Evolutionary conservation across 2,113 vertebrate species (phyloP).

Genomic region (Austrofundulus limnaeus): DNA sequence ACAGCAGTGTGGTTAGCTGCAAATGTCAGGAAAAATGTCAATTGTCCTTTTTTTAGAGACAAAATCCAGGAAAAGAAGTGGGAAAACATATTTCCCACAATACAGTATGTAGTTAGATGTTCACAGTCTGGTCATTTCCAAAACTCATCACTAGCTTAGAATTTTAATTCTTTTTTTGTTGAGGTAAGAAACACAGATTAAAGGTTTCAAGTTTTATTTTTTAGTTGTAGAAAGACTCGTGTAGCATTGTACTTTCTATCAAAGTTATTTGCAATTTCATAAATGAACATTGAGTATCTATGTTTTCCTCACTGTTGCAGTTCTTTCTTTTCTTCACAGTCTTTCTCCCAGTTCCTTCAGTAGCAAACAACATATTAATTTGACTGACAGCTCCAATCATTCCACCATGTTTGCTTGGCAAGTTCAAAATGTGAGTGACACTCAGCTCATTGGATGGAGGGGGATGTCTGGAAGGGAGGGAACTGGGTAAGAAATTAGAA

Average conservation of each 20-base stretch:
- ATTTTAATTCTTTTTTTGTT: too few species aligned
- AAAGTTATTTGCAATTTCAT: constrained; percentile 51
- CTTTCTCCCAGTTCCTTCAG: constrained; percentile 31
- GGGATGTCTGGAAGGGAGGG: constrained; percentile 39
- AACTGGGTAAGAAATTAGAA: constrained; percentile 65
- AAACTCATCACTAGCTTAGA: too few species aligned
- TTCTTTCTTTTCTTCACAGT: background rate
- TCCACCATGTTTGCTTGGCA: constrained; percentile 69
- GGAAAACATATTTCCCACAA: too few species aligned
- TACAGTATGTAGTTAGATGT: too few species aligned
- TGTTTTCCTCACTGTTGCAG: constrained; percentile 31
- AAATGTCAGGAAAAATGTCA: too few species aligned
- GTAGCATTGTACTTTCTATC: background rate
- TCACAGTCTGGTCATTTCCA: too few species aligned
- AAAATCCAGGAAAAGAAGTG: too few species aligned
- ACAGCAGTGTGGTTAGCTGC: too few species aligned
- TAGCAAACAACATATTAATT: constrained; percentile 65
- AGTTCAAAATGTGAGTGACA: constrained; percentile 73
- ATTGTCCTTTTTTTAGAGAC: too few species aligned
- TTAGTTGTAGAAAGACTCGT: too few species aligned
- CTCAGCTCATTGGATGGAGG: constrained; percentile 61
- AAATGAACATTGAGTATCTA: constrained; percentile 35
- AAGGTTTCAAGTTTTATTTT: too few species aligned
- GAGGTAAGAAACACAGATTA: too few species aligned
- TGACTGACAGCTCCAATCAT: constrained; percentile 77